These are phyloP conservation scores for Rafetus swinhoei DNA, from an alignment of 2,113 vertebrate species.

Conservation along the genomic window DNA sequence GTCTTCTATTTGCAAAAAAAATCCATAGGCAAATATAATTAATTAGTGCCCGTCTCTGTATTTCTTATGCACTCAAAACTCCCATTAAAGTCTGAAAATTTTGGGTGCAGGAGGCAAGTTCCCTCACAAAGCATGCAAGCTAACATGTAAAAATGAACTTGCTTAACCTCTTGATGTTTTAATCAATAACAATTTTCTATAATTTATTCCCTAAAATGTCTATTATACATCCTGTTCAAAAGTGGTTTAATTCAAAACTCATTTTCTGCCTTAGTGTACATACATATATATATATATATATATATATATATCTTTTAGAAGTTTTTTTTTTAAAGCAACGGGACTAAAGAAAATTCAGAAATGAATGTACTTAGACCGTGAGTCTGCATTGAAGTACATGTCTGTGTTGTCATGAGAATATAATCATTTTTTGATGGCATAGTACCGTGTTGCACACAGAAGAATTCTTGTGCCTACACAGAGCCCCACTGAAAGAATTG, in stretches of 20 bases:
- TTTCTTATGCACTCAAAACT: not conserved
- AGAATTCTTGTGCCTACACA: not conserved
- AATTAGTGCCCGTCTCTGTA: not conserved
- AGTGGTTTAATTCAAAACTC: not conserved
- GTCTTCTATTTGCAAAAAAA: not conserved
- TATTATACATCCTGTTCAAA: not conserved
- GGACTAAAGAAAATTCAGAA: not conserved
- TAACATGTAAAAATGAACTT: not conserved
- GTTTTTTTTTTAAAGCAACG: not conserved
- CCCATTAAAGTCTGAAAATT: not conserved
- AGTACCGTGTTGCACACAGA: not conserved
- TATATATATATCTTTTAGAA: not conserved
- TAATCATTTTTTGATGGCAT: not conserved
- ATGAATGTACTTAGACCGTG: not conserved
- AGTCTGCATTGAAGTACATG: not conserved
- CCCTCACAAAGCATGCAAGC: not conserved
- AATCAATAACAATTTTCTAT: not conserved
- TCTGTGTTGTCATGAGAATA: not conserved
- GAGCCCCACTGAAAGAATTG: accelerated
- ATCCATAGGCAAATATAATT: not conserved
- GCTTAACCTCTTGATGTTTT: not conserved
- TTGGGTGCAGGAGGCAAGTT: not conserved
- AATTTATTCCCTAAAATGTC: not conserved
- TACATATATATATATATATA: accelerated
- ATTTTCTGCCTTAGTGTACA: not conserved